phyloP scores from a whole-genome alignment of 2,888 invertebrate species.

The Diarsia rubi region DNA sequence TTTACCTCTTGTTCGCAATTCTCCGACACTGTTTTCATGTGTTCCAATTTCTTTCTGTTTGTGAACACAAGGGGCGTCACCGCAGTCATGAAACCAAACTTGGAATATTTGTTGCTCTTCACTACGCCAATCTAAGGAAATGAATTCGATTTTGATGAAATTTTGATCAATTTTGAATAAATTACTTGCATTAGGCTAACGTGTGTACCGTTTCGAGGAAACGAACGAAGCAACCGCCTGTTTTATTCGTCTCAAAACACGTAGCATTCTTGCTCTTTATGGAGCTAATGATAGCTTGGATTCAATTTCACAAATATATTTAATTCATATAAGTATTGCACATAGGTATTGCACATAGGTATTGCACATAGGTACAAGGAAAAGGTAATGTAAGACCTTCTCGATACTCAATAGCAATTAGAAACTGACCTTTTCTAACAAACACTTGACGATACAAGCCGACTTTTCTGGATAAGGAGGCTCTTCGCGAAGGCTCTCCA shows the following conservation, averaged over 20 bases:
- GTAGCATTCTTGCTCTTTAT: background rate
- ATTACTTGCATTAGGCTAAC: background rate
- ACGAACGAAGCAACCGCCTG: too few species aligned
- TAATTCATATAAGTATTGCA: too few species aligned
- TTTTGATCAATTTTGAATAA: background rate
- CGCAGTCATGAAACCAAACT: slow-evolving; percentile 83
- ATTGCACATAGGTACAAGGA: too few species aligned
- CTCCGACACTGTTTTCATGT: slow-evolving; percentile 86
- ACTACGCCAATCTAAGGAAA: slow-evolving; percentile 82
- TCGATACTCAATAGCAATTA: background rate
- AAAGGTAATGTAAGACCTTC: too few species aligned
- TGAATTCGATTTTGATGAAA: background rate
- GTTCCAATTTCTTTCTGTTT: slow-evolving; percentile 85
- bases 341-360: too few species aligned
- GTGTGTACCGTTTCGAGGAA: background rate
- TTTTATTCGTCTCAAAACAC: background rate
- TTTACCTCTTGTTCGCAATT: slow-evolving; percentile 87
- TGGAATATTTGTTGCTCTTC: slow-evolving; percentile 83
- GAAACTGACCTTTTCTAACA: slow-evolving; percentile 83
- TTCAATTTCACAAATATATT: too few species aligned
- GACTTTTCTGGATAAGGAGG: slow-evolving; percentile 88
- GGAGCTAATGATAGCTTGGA: background rate
- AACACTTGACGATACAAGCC: slow-evolving; percentile 86
- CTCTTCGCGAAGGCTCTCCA: slow-evolving; percentile 82
- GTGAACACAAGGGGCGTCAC: slow-evolving; percentile 84